These are phyloP conservation scores for Neelides folsomi DNA, from an alignment of 2,888 invertebrate genomes.

Conservation along the genomic window DNA sequence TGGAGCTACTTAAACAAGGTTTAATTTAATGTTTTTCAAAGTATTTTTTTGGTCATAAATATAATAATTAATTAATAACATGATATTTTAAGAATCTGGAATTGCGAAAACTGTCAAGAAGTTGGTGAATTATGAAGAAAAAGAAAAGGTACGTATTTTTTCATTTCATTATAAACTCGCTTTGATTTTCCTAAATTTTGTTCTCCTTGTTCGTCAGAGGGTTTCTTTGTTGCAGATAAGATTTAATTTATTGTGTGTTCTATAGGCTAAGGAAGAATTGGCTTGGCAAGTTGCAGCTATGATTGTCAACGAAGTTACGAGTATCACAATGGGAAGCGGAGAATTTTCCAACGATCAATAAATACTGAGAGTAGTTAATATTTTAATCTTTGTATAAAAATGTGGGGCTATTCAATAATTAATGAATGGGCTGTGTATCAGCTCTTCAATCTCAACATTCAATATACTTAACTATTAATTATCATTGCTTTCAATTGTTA, in stretches of 20 bases:
- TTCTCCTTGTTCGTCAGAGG: background rate
- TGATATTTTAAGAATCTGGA: slow-evolving; percentile 39
- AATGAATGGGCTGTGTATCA: too few species aligned
- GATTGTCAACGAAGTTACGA: slow-evolving; percentile 90
- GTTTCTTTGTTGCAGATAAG: background rate
- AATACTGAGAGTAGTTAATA: too few species aligned
- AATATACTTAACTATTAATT: too few species aligned
- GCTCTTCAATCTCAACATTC: too few species aligned
- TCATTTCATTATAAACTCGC: too few species aligned
- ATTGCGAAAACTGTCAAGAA: slow-evolving; percentile 55
- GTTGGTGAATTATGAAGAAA: slow-evolving; percentile 61
- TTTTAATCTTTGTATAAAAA: too few species aligned
- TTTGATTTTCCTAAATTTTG: too few species aligned
- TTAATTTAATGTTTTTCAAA: slow-evolving; percentile 8
- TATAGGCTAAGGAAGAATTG: slow-evolving; percentile 74
- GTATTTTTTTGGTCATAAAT: too few species aligned
- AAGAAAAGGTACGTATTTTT: slow-evolving; percentile 56
- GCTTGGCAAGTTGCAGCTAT: slow-evolving; percentile 95
- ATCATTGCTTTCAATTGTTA: too few species aligned
- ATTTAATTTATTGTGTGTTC: background rate
- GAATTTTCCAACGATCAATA: slow-evolving; percentile 11
- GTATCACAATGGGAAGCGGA: slow-evolving; percentile 53
- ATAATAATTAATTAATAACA: background rate
- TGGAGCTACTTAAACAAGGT: slow-evolving; percentile 39
- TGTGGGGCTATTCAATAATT: too few species aligned